Evolutionary conservation across 2,888 invertebrate genomes (phyloP), one percentile per base, ranked within the genome.

Genomic region (Erebia epiphron): DNA sequence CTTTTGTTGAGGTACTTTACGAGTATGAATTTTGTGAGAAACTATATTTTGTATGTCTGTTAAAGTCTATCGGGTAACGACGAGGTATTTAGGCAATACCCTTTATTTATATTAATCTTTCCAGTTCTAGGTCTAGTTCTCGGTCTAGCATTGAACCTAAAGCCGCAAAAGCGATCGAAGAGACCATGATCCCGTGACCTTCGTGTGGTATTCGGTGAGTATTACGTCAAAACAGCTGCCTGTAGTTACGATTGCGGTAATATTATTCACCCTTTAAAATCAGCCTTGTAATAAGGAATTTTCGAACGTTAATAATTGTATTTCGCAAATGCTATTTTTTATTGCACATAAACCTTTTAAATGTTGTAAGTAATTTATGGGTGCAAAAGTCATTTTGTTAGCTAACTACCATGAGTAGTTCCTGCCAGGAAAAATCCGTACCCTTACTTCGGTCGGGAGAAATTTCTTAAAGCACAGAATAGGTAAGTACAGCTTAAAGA

Each of bases 201-300:
- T 73, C 46, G 35, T 62, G 41, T 43, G 57, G 50, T 68, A 62
- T 70, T 73, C 14, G 50, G 62, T 62, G 54, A 52, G 56, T 70
- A 58, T 73, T 73, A 70, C 73, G 70, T 70, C 66, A 73, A 46
- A 66, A 56, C 58, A n/a, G 62, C 56, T 56, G n/a, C n/a, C n/a
- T n/a, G 57, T 58, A 26, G 46, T 58, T 35, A 58, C 8, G 43
- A 21, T 61, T 73, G 70, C 70, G 57, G 70, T 66, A 58, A 68
- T 62, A 66, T 52, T 63, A 56, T 67, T 63, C 41, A 72, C 57
- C 67, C 62, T 58, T 69, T 67, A 58, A 68, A 67, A 52, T 46
- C 54, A 18, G 54, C 54, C 18, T 54, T 54, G n/a, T 52, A 52
- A 3, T 54, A 18, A 10, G 16, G 16, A 54, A 52, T 52, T 50